Conservation (phyloP, 2,888 invertebrate species). For the Synanthedon andrenaeformis region DNA sequence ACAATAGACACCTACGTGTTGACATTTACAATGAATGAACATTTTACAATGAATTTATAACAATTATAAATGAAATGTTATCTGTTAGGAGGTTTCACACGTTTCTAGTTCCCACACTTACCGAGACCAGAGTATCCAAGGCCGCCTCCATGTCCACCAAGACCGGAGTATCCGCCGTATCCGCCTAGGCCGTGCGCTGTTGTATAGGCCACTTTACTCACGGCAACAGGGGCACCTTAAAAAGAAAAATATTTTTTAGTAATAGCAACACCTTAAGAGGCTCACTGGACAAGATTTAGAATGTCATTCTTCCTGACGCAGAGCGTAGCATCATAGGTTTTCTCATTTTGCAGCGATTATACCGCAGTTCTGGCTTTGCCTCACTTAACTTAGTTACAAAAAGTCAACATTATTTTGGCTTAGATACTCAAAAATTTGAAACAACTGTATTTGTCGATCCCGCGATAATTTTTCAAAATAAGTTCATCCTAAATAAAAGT, state of each 20-base stretch:
- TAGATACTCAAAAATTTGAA: too few relatives aligned
- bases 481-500: too few relatives aligned
- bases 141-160: slow-evolving; percentile 19
- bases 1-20: too few relatives aligned
- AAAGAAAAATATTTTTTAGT: slow-evolving; percentile 1
- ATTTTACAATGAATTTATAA: too few relatives aligned
- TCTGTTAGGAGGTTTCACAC: not conserved
- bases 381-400: too few relatives aligned
- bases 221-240: slow-evolving; percentile 28
- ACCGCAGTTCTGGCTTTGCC: too few relatives aligned
- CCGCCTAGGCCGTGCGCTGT: slow-evolving; percentile 19
- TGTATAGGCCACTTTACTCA: slow-evolving; percentile 43
- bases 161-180: slow-evolving; percentile 25
- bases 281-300: slow-evolving; percentile 1
- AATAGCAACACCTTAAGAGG: slow-evolving; percentile 3
- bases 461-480: too few relatives aligned
- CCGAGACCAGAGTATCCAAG: not conserved
- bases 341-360: too few relatives aligned
- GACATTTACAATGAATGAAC: too few relatives aligned
- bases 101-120: not conserved
- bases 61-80: too few relatives aligned
- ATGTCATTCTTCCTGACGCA: slow-evolving; percentile 1
- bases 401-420: too few relatives aligned
- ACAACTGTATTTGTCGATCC: too few relatives aligned
- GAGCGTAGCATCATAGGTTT: not conserved